Evolutionary conservation across 2,113 vertebrate species (phyloP).

Genomic region (Sturnira hondurensis): DNA sequence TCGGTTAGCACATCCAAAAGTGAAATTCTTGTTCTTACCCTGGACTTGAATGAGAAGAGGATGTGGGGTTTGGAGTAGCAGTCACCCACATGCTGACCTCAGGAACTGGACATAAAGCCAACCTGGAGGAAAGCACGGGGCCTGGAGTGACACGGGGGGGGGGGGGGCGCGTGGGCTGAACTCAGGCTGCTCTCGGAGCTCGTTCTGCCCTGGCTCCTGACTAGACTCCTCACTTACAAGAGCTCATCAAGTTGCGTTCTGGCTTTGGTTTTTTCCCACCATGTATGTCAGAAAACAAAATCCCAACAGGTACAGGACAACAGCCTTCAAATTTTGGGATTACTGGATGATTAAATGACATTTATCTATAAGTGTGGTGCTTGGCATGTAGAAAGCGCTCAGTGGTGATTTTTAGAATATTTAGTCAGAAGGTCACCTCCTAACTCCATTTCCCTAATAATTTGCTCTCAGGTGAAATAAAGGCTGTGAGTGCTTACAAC

Average conservation of each 20-base stretch:
- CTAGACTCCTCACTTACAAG: not conserved
- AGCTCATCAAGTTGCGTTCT: not conserved
- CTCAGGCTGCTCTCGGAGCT: not conserved
- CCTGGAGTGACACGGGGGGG: not conserved
- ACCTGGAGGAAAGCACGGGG: not conserved
- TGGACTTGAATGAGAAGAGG: not conserved
- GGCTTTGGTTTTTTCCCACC: not conserved
- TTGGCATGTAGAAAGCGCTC: not conserved
- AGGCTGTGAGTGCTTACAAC: not conserved
- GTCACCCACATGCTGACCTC: not conserved
- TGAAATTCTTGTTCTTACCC: not conserved
- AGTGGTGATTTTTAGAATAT: not conserved
- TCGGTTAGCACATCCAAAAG: not conserved
- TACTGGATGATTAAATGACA: not conserved
- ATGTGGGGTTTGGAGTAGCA: not conserved
- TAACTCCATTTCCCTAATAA: not conserved
- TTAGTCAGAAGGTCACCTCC: not conserved
- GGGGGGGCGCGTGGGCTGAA: too few relatives aligned
- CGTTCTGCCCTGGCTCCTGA: not conserved
- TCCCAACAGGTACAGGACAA: not conserved
- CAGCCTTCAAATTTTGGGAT: not conserved
- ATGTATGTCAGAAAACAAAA: not conserved
- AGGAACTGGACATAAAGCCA: not conserved
- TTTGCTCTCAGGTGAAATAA: not conserved
- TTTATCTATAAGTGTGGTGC: not conserved